Conservation (phyloP, 1,140 invertebrate genomes). For the Penaeus chinensis region DNA sequence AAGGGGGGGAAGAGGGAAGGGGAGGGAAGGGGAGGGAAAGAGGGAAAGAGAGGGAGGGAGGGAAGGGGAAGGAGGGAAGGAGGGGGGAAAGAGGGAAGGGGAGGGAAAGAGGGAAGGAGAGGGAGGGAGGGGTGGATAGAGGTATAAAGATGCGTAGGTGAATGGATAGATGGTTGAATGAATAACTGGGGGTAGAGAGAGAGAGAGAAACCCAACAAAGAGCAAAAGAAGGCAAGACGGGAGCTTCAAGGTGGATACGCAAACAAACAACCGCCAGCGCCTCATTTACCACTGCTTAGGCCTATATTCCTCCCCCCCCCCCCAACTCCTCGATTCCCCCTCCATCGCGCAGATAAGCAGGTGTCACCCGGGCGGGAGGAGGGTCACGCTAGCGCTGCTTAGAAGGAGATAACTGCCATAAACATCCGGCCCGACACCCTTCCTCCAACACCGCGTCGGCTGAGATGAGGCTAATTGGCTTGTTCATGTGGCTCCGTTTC, state of each 20-base stretch:
- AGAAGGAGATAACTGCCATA: neutral
- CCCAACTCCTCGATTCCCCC: neutral
- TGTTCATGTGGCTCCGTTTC: too few relatives aligned
- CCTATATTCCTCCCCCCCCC: neutral
- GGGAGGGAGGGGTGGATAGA: neutral
- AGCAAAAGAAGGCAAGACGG: neutral
- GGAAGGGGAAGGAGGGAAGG: neutral
- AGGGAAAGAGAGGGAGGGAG: neutral
- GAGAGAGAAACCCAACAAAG: conserved; percentile 5
- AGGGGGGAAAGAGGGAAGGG: neutral
- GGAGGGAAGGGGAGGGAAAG: neutral
- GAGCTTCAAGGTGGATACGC: neutral
- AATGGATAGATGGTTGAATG: neutral
- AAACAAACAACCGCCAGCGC: neutral
- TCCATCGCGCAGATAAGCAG: neutral
- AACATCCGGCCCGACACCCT: neutral
- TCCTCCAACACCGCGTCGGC: neutral
- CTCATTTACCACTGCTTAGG: neutral
- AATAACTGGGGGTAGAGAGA: neutral
- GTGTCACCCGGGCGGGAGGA: neutral
- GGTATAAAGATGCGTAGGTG: neutral
- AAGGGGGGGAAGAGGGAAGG: neutral
- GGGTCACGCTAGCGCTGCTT: neutral
- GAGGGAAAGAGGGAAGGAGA: neutral
- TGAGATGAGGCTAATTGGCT: too few relatives aligned